A percentile compares a stretch with the other conserved stretches of the same genome.
These are phyloP conservation scores for Acronicta psi DNA, from an alignment of 2,888 invertebrate genomes.

Conservation along the genomic window DNA sequence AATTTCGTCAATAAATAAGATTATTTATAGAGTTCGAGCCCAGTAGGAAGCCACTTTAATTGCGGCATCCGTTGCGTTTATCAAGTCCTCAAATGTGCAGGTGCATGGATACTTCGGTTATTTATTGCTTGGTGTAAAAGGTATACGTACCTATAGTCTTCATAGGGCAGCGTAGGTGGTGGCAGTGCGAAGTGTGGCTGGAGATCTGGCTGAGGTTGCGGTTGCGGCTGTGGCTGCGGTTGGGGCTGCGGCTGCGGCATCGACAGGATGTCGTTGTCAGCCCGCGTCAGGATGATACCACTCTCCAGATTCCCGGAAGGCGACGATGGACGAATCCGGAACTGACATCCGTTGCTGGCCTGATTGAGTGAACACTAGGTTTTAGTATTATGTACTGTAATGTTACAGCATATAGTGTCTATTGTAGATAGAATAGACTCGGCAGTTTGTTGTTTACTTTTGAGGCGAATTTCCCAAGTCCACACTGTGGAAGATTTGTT, in stretches of 20 bases:
- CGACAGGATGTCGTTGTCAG: slow-evolving; percentile 43
- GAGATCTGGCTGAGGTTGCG: slow-evolving; percentile 63
- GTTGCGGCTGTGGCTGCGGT: slow-evolving; percentile 31
- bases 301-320: slow-evolving; percentile 64
- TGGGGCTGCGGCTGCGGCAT: slow-evolving; percentile 40
- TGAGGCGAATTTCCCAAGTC: no score
- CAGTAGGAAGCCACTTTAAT: no score
- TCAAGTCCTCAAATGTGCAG: no score
- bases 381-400: not conserved
- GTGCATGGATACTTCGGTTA: no score
- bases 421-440: no score
- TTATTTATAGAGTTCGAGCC: no score
- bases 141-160: slow-evolving; percentile 72
- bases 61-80: no score
- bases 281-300: slow-evolving; percentile 45
- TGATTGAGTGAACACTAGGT: slow-evolving; percentile 17
- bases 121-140: not conserved
- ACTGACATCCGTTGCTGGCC: slow-evolving; percentile 70
- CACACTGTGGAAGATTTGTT: no score
- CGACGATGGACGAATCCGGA: slow-evolving; percentile 72
- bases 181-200: slow-evolving; percentile 77
- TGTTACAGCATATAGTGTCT: no score
- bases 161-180: slow-evolving; percentile 72
- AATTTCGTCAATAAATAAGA: no score
- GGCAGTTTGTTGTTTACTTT: no score